Evolutionary conservation across 1,140 invertebrate genomes (phyloP), one percentile per base, ranked within the genome.

Genomic region (Melitaea cinxia): DNA sequence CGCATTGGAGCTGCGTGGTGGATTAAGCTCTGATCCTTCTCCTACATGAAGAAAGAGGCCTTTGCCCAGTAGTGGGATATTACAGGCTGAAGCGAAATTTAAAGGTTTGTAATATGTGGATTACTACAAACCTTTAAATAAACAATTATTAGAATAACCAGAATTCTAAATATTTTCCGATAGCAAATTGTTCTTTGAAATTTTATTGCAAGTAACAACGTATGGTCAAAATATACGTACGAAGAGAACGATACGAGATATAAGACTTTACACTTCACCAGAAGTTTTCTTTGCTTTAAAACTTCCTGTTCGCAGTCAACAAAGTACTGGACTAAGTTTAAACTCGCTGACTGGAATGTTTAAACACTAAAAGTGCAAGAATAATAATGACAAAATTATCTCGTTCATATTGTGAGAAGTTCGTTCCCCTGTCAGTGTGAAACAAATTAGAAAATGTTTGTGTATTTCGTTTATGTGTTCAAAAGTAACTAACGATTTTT

Each of bases 291-390:
- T 7, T 23, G 23, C 19, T 47, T 47, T 47, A 39, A 15, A 14
- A 19, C 19, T 23, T 47, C 42, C 10, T 47, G 42, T 47, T 47
- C 42, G 42, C 42, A 47, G 42, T 47, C 42, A 45, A 45, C 39
- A 47, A 47, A 47, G 42, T 47, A 47, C 42, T 47, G 42, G 19
- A 47, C 1, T 47, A 47, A 47, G 9, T 47, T 47, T 47, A 47
- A 47, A 47, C 42, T 47, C 19, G 42, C 42, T 47, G 42, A 47
- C 42, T 23, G 19, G 42, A 47, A 47, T 47, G 42, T 47, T 47
- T 47, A 47, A 47, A 47, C 21, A 47, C 42, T 47, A 47, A 47
- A 17, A 47, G 17, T 47, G 21, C 19, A 23, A 47, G 42, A 47
- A 42, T 42, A 42, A 42, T 42, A 42, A 42, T 42, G 37, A 42